Percentiles rank a stretch among this genome's conserved stretches.
These are phyloP conservation scores for Alces alces DNA, from an alignment of 2,113 vertebrate genomes.

Conservation along the genomic window DNA sequence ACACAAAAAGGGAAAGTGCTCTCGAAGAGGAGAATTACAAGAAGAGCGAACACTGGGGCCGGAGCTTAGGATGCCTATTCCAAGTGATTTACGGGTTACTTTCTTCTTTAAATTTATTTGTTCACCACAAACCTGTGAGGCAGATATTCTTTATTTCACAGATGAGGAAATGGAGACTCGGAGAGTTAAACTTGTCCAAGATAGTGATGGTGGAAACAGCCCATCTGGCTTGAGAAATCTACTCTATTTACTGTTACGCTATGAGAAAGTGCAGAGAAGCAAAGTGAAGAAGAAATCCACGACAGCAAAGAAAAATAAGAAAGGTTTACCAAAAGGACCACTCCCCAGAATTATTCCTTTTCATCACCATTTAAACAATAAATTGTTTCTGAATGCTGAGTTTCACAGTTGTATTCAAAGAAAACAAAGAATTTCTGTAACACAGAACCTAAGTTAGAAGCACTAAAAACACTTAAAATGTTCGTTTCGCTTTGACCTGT, in stretches of 20 bases:
- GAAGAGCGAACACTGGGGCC: background rate
- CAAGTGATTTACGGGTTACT: background rate
- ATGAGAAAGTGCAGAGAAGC: background rate
- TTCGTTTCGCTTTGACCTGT: background rate
- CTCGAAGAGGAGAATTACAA: background rate
- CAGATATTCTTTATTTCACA: slow-evolving; percentile 3
- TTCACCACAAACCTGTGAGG: background rate
- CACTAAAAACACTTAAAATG: background rate
- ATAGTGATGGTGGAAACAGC: background rate
- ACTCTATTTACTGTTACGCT: background rate
- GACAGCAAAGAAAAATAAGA: background rate
- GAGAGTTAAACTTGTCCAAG: background rate
- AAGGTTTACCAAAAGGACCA: background rate
- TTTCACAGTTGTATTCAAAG: background rate
- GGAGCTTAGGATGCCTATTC: background rate
- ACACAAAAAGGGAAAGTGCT: background rate
- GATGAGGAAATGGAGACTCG: background rate
- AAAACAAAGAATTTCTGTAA: background rate
- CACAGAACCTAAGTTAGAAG: background rate
- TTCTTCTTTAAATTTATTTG: background rate
- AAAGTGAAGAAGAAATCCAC: background rate
- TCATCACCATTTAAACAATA: slow-evolving; percentile 8
- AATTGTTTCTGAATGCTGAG: background rate
- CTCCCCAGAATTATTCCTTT: background rate
- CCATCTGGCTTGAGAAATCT: background rate